Evolutionary conservation across 2,113 vertebrate genomes (phyloP), one percentile per base, ranked within the genome.

Genomic region (Microcebus jonahi): DNA sequence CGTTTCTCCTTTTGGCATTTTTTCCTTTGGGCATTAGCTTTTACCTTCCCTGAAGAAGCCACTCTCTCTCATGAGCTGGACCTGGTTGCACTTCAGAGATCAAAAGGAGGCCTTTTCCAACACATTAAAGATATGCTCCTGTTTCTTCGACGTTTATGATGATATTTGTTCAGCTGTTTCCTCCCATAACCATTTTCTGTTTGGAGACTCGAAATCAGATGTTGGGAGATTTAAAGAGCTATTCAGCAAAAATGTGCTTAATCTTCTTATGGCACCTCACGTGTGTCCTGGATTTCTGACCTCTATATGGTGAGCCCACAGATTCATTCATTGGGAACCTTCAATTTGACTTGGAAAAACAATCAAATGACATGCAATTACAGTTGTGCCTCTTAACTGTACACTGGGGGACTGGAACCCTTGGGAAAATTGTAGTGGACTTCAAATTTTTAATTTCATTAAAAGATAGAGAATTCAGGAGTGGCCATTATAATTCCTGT

Each of bases 131-230:
- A 59, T 45, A 88, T 31, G 14, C 48, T 81, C 36, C 65, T 14
- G 7, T 42, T 93, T 90, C 88, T 84, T 89, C n/a, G 13, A 3
- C 59, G 21, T 92, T 95, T 90, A 87, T 48, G 18, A 12, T 34
- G 21, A 1, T 88, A 65, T 94, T 97, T 97, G 80, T 18, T 87
- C 91, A 96, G 94, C 97, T 91, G 95, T 67, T 94, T 85, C 85
- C 94, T 93, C 53, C 42, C 48, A 9, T 86, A 88, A 92, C 84
- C 75, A 31, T 70, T 63, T 96, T 95, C 90, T 91, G 76, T 94
- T 95, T 90, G 93, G 75, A 91, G 67, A 94, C 75, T 89, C 55
- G 63, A 50, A 92, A 88, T 88, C 82, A 92, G 79, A 45, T 63
- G 18, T 5, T 18, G 75, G 21, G 34, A 21, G 20, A 94, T 23